Evolutionary conservation across 2,113 vertebrate genomes (phyloP), one percentile per base, ranked within the genome.

Genomic region (Cyanocitta stelleri): DNA sequence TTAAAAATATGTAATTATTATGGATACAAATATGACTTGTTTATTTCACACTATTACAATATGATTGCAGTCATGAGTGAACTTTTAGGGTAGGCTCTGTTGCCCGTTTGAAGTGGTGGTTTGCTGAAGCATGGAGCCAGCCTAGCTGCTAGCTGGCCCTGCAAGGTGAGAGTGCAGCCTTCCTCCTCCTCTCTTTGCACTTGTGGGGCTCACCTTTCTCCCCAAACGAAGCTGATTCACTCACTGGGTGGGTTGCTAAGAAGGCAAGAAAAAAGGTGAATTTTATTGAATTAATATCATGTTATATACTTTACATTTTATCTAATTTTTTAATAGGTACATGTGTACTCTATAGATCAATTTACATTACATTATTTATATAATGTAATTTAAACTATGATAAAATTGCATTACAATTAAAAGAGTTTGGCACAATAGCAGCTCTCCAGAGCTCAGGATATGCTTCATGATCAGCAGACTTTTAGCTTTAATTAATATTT

Each of bases 401-500:
- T 52, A 68, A 77, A 77, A 32, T 54, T 39, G 1, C 19, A 80
- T 49, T 62, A 73, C 37, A 78, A 51, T 72, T 21, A 22, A 56
- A 30, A 29, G 35, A 39, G 9, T 39, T 46, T 68, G 13, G 24
- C 39, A 68, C 14, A 81, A 46, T 21, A 10, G 13, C 26, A 95
- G 8, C 22, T 79, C 37, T 76, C 67, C 58, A 88, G 83, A 86
- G 16, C 35, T 83, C 67, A 75, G 29, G 20, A 71, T 55, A 12
- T 37, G 20, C 24, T 83, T 71, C 23, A 44, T 52, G 73, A 52
- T 84, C 59, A 87, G 37, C 33, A 77, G 18, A 73, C 49, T 61
- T 93, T 95, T 69, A 56, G 18, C 24, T 84, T 91, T 85, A 44
- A 66, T 95, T 74, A 91, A 44, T 95, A 77, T 95, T 91, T 86